Conservation (phyloP, 2,888 invertebrate genomes). For the Megaustenia siamemsis region DNA sequence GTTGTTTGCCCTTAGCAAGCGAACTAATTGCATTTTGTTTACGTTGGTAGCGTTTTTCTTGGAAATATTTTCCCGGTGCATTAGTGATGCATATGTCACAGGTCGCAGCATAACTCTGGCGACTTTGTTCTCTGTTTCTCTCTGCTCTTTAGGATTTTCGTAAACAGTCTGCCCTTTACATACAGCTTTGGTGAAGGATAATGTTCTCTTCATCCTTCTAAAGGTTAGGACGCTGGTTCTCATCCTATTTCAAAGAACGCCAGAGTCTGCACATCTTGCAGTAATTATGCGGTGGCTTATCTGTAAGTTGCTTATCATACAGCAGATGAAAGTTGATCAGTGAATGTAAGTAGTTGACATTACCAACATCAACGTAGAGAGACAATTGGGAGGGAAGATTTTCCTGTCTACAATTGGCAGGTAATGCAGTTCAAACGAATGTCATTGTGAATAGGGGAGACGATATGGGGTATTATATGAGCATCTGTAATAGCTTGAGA, state of each 20-base stretch:
- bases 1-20: too few species aligned
- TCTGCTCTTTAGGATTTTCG: neutral
- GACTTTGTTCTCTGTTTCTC: neutral
- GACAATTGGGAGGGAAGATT: neutral
- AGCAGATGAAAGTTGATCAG: neutral
- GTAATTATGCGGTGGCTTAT: too few species aligned
- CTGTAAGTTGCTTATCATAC: too few species aligned
- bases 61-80: too few species aligned
- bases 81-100: neutral
- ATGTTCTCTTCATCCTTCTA: neutral
- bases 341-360: neutral
- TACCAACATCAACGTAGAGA: neutral
- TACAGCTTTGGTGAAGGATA: neutral
- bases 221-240: neutral
- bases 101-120: neutral
- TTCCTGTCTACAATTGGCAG: neutral
- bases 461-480: too few species aligned
- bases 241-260: too few species aligned
- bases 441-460: too few species aligned
- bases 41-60: too few species aligned
- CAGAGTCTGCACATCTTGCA: too few species aligned
- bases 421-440: neutral
- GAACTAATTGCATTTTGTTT: too few species aligned
- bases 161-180: neutral
- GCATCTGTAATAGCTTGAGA: too few species aligned